Conservation (phyloP, 2,888 invertebrate species). For the Alloscopus bannaensis region DNA sequence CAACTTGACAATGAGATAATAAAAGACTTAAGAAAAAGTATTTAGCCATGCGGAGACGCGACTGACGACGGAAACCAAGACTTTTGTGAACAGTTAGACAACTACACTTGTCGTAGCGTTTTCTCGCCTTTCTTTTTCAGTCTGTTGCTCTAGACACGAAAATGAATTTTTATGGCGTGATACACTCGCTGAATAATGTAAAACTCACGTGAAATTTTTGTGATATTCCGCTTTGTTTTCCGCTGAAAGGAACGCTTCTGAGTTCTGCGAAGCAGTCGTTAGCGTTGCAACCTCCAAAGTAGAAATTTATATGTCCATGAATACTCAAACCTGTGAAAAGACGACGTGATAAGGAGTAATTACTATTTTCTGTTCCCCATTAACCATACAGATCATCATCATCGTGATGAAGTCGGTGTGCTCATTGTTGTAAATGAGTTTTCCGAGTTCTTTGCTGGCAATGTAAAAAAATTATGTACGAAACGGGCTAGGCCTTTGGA, state of each 20-base stretch:
- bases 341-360: slow-evolving; percentile 53
- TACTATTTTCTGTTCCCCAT: slow-evolving; percentile 48
- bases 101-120: background rate
- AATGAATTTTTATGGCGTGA: slow-evolving; percentile 43
- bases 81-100: background rate
- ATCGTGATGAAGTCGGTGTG: background rate
- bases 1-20: background rate
- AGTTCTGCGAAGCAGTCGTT: background rate
- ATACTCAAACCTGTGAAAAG: slow-evolving; percentile 24
- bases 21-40: background rate
- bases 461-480: background rate
- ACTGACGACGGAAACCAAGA: background rate
- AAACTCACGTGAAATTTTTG: slow-evolving; percentile 17
- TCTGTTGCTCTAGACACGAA: slow-evolving; percentile 4
- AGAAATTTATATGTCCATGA: slow-evolving; percentile 14
- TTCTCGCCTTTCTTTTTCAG: background rate
- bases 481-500: background rate
- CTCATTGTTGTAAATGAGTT: no score
- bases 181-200: slow-evolving; percentile 19
- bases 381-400: slow-evolving; percentile 26
- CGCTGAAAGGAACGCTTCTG: background rate
- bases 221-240: background rate
- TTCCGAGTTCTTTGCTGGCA: background rate
- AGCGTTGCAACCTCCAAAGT: background rate
- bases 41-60: background rate